Base-by-base conservation (phyloP, 2,113 vertebrate species). In the Gopherus flavomarginatus region DNA sequence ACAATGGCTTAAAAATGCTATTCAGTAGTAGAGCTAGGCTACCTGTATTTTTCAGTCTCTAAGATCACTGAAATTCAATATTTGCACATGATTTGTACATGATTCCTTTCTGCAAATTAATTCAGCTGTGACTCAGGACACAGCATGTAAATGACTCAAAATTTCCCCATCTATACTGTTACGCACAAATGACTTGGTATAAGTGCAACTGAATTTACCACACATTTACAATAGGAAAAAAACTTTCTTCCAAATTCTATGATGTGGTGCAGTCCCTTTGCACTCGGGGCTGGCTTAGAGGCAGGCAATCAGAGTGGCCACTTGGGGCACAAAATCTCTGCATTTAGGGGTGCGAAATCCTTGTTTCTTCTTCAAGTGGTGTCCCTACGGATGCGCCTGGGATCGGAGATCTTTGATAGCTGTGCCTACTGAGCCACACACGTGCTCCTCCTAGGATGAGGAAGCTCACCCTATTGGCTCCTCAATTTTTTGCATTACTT, bases 51-150 rank as follows among this genome's bases (percentile, higher is more conserved):
- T 87, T 80, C 38, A 62, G 4, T 26, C 11, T 82, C n/a, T 21
- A 89, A 84, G n/a, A 87, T 83, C 85, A 93, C 26, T 80, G 62
- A 90, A 93, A 86, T 8, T 5, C 88, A 91, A 57, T 80, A 75
- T 38, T 59, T 90, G n/a, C 62, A 62, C n/a, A n/a, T 8, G 26
- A 62, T 50, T 50, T 50, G 50, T 50, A 50, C 50, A 50, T 27
- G 84, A 79, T n/a, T 82, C 44, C n/a, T 86, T 50, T 81, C 38
- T 88, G 52, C 57, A 92, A 47, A 29, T 77, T 85, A 42, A 42
- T 83, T 90, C 78, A 87, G 31, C 62, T 92, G 1, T 35, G 81
- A 90, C 50, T 88, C 72, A 38, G 89, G 56, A 83, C 56, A 77
- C 77, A 62, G 69, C 29, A 27, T 59, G 29, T 21, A 69, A 8